These are phyloP conservation scores for Leucophenga varia DNA, from an alignment of 1,140 invertebrate species.

Conservation along the genomic window DNA sequence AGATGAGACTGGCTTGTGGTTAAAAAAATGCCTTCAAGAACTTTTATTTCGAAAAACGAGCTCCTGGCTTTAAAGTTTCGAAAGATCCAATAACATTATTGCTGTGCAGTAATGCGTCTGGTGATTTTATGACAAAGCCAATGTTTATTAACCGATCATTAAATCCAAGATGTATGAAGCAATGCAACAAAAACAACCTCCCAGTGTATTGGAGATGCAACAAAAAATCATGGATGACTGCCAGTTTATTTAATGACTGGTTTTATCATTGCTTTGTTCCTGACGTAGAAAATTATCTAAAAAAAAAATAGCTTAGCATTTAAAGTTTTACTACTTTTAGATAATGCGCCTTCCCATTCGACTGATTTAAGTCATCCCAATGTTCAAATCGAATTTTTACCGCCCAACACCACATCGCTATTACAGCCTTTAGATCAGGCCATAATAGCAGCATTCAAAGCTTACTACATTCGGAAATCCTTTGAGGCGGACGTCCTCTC, in stretches of 20 bases:
- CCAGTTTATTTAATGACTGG: no score
- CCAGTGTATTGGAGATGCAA: constrained; percentile 51
- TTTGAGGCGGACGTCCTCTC: no score
- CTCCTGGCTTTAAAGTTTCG: constrained; percentile 54
- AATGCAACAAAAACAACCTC: constrained; percentile 26
- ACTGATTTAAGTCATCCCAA: constrained; percentile 30
- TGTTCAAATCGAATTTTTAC: constrained; percentile 55
- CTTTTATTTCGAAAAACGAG: constrained; percentile 46
- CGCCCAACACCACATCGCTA: constrained; percentile 52
- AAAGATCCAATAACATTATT: constrained; percentile 58
- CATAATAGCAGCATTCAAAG: constrained; percentile 45
- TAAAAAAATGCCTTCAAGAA: constrained; percentile 58
- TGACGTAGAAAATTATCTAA: constrained; percentile 39
- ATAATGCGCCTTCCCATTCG: constrained; percentile 56
- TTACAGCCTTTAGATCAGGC: constrained; percentile 57
- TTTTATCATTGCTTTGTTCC: constrained; percentile 42
- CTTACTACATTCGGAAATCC: no score
- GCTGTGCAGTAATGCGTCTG: no score
- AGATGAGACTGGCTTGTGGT: constrained; percentile 56
- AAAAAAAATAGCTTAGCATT: constrained; percentile 45
- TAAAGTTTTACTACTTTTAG: constrained; percentile 57
- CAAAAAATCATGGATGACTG: no score
- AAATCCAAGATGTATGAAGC: no score
- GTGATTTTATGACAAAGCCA: no score
- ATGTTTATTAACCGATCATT: no score